Evolutionary conservation across 2,113 vertebrate genomes (phyloP).

Genomic region (Chloroceryle aenea): DNA sequence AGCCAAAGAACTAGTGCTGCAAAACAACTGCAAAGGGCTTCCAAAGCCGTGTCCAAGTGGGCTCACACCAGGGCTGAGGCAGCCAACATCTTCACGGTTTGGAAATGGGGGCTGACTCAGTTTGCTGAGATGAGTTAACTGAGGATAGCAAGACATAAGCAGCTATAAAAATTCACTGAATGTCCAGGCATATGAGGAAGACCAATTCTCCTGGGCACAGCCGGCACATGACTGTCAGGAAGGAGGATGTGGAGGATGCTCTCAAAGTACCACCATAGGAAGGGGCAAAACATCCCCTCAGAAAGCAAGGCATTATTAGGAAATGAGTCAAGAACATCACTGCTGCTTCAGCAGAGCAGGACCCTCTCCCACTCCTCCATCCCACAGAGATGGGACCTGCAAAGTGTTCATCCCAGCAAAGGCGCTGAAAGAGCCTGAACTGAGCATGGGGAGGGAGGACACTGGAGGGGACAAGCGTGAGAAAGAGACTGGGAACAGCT

Average conservation of each 20-base stretch:
- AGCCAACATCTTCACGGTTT: background rate
- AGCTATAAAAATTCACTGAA: background rate
- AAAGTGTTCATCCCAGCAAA: background rate
- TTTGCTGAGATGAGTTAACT: background rate
- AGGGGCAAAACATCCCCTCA: background rate
- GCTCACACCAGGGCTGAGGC: background rate
- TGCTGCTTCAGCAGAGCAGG: background rate
- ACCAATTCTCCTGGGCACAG: background rate
- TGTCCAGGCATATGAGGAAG: background rate
- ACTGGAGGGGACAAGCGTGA: rapidly evolving
- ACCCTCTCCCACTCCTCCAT: background rate
- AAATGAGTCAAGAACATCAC: background rate
- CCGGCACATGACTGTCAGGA: background rate
- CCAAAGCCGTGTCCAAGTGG: rapidly evolving
- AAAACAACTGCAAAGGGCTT: background rate
- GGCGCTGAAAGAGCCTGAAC: background rate
- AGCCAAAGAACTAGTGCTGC: background rate
- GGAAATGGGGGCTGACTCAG: background rate
- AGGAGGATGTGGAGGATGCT: background rate
- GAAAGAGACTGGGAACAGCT: background rate
- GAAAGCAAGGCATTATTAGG: background rate
- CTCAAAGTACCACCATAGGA: background rate
- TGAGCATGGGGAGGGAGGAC: background rate
- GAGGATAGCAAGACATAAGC: background rate
- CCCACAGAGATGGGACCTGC: rapidly evolving